Evolutionary conservation across 2,888 invertebrate species (phyloP), one percentile per base, ranked within the genome.

Genomic region (Drosophila meridionalis): DNA sequence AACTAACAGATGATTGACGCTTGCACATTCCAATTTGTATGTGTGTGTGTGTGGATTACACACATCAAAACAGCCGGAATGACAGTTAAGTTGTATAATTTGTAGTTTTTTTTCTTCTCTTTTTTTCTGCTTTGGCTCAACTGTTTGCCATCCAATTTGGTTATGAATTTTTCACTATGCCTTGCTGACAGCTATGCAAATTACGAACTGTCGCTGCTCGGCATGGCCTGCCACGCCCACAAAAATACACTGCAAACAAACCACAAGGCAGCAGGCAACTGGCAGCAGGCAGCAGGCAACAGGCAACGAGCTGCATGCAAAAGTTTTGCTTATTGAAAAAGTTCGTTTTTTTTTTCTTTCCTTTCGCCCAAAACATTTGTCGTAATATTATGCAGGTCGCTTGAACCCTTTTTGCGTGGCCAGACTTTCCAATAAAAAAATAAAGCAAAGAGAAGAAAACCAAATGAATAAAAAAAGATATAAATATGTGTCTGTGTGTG

Each of bases 291-390:
- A 30, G 36, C 42, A 43, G 48, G 40, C 52, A 71, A 48, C 52
- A 61, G 26, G 11, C 55, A 69, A 53, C 50, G 76, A 55, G 64
- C 45, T 87, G 84, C 83, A 80, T 60, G 77, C 66, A 71, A 84
- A 83, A 89, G 64, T 89, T 90, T 83, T 79, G 76, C 76, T 87
- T 90, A 87, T 87, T 87, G 87, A 90, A 87, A 87, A 87, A 87
- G 90, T 87, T 87, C 59, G 6, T 56, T 72, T 69, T 38, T 50
- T 42, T 20, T 20, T 20, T 20, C 20, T 20, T 36, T n/a, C 2
- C 3, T 8, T 4, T 9, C 9, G 11, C 32, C 20, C 32, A 3
- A 52, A 85, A 66, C 89, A 90, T 85, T 90, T 90, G 90, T 75
- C 83, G 74, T 86, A 89, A 90, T 89, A 85, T 85, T 85, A 85